Evolutionary conservation across 2,113 vertebrate genomes (phyloP).

Genomic region (Geothlypis trichas): DNA sequence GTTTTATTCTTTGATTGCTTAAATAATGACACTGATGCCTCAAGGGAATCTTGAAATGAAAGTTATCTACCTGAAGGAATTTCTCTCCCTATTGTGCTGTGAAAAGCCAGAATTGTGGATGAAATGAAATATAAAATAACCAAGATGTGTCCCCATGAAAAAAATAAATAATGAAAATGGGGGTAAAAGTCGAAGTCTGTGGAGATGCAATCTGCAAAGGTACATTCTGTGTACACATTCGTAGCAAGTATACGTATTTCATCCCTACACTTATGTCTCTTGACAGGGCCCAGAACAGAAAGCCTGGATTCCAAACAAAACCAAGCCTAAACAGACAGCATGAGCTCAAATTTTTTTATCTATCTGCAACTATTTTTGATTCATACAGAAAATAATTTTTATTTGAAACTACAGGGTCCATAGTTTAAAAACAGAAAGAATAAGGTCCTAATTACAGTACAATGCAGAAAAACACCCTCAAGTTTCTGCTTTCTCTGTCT

Average conservation of each 20-base stretch:
- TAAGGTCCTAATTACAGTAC: background rate
- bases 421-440: background rate
- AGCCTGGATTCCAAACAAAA: background rate
- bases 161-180: background rate
- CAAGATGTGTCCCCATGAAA: rapidly evolving
- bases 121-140: background rate
- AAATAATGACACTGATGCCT: background rate
- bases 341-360: background rate
- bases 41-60: background rate
- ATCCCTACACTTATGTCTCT: background rate
- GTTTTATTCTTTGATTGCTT: background rate
- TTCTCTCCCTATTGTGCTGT: background rate
- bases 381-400: background rate
- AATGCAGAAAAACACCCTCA: background rate
- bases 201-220: background rate
- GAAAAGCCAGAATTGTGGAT: background rate
- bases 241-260: background rate
- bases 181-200: rapidly evolving
- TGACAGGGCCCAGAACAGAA: background rate
- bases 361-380: background rate
- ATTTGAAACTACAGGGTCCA: background rate
- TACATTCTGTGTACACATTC: rapidly evolving
- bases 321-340: rapidly evolving
- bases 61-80: background rate
- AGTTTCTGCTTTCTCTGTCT: background rate